These are phyloP conservation scores for Melanotaenia maccullochi DNA, from an alignment of 2,797 vertebrate genomes.

Conservation along the genomic window DNA sequence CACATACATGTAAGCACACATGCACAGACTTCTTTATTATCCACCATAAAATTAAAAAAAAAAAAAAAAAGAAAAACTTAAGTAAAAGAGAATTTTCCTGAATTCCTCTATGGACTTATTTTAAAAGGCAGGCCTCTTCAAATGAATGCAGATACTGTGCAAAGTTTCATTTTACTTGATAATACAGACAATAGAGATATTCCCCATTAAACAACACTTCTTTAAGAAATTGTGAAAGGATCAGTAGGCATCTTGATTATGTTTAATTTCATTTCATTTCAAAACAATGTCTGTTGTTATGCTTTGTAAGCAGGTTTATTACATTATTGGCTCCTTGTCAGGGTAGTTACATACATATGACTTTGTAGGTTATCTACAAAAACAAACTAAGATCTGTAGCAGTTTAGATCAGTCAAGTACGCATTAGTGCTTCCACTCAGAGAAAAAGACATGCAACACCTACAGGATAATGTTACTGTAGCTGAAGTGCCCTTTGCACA, in stretches of 20 bases:
- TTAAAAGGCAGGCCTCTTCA: background rate
- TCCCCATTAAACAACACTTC: background rate
- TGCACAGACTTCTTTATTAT: background rate
- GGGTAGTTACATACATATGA: background rate
- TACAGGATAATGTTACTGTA: background rate
- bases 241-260: background rate
- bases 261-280: background rate
- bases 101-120: background rate
- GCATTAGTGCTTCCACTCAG: background rate
- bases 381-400: background rate
- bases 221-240: background rate
- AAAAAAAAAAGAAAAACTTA: background rate
- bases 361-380: background rate
- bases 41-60: background rate
- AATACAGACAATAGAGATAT: background rate
- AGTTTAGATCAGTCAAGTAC: background rate
- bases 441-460: background rate
- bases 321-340: background rate
- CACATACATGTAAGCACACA: background rate
- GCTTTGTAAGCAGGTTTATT: background rate
- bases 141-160: background rate
- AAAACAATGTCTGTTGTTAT: background rate
- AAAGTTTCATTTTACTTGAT: background rate
- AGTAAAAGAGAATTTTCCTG: background rate
- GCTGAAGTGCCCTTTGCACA: background rate